These are phyloP conservation scores for Montipora capitata DNA, from an alignment of 92 coral and sea anemone genomes.

Conservation along the genomic window DNA sequence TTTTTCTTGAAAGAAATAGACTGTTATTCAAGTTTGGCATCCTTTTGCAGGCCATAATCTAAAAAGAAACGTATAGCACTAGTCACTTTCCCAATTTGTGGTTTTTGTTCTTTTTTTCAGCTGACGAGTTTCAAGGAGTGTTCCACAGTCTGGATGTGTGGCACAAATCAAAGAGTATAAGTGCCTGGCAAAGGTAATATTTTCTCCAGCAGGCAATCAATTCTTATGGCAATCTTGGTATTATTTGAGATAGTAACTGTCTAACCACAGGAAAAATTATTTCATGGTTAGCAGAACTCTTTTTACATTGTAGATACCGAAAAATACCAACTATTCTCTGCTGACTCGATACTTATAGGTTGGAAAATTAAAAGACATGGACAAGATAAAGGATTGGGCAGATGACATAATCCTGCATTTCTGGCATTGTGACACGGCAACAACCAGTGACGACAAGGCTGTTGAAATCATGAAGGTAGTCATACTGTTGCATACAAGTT, in stretches of 20 bases:
- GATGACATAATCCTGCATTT: slow-evolving; percentile 25
- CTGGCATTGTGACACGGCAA: slow-evolving; percentile 36
- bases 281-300: not conserved
- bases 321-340: not conserved
- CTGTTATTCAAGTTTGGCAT: too few species aligned
- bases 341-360: not conserved
- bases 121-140: too few species aligned
- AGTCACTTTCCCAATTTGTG: too few species aligned
- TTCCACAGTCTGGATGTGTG: too few species aligned
- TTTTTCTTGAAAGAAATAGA: too few species aligned
- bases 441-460: slow-evolving; percentile 45
- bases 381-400: slow-evolving; percentile 33
- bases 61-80: too few species aligned
- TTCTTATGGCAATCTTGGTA: not conserved
- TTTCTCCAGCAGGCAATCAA: not conserved
- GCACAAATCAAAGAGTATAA: too few species aligned
- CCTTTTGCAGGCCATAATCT: too few species aligned
- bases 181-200: not conserved
- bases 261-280: not conserved
- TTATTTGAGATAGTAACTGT: not conserved
- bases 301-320: not conserved
- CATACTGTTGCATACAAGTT: too few species aligned
- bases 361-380: slow-evolving; percentile 29
- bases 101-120: too few species aligned
- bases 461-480: slow-evolving; percentile 27